phyloP scores from a whole-genome alignment of 2,797 vertebrate species.

The Eulemur albifrons region DNA sequence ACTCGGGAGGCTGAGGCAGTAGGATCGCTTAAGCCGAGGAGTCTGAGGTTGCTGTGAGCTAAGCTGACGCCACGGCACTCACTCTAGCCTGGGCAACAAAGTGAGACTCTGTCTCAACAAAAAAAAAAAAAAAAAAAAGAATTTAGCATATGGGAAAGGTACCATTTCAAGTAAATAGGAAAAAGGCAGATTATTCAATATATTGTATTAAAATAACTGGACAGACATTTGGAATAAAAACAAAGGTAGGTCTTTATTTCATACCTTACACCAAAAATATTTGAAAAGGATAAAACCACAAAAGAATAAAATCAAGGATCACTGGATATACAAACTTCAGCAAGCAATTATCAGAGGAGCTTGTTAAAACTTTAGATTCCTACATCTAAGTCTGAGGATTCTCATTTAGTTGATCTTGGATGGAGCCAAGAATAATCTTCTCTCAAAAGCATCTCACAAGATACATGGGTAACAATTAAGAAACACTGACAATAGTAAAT shows the following conservation, averaged over 20 bases:
- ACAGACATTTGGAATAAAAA: conserved; percentile 4
- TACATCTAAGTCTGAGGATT: background rate
- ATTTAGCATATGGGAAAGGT: background rate
- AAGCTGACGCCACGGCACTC: too few species aligned
- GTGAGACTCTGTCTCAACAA: too few species aligned
- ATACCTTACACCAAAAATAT: conserved; percentile 4
- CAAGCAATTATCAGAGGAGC: background rate
- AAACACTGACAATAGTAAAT: conserved; percentile 46
- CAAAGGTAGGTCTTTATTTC: background rate
- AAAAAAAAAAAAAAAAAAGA: background rate
- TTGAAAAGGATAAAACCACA: background rate
- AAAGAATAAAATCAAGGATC: conserved; percentile 3
- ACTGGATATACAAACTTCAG: background rate
- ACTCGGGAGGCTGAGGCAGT: too few species aligned
- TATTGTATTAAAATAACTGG: background rate
- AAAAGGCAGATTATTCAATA: background rate
- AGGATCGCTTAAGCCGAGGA: too few species aligned
- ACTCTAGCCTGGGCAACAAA: too few species aligned
- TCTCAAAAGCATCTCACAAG: background rate
- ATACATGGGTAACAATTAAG: background rate
- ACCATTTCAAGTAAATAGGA: background rate
- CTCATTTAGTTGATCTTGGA: background rate
- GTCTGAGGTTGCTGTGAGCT: too few species aligned
- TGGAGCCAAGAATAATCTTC: background rate
- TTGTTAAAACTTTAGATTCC: background rate